Base-by-base conservation (phyloP, 2,797 vertebrate genomes). In the Cottoperca gobio region DNA sequence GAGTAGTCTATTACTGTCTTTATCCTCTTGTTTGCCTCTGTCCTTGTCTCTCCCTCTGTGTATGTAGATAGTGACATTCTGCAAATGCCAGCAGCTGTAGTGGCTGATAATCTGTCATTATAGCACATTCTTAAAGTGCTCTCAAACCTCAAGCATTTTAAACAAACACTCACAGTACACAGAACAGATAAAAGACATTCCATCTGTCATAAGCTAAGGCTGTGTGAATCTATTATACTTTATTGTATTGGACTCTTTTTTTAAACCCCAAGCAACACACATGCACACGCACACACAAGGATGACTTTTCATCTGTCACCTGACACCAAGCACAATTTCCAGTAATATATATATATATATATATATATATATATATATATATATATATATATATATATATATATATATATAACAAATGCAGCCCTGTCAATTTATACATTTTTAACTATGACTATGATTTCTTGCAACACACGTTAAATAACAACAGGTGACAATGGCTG, bases 61-160 rank as follows among this genome's bases (percentile, higher is more conserved):
- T 76, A 78, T 86, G 77, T 70, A 83, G 82, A 90, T 86, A 78
- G 84, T 85, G 83, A 89, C 84, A 88, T 86, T 87, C 74, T 81
- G 81, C 76, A 88, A 86, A 89, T 86, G 83, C 81, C 83, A 89
- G 81, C 83, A 88, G 87, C 85, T 87, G 85, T 83, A 81, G 61
- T 74, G 61, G 85, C 79, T 82, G 76, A 88, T 89, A 86, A 90
- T 87, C 77, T 73, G 83, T 87, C 82, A 84, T 86, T 90, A 85
- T 71, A 84, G 72, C 62, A 63, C 63, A 81, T 79, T 84, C 64
- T 73, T 85, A 67, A 85, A 82, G 78, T 76, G 72, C 77, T 83
- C 79, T 86, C 70, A 72, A 67, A 83, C 73, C 73, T 87, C 72
- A 79, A 87, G 76, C 62, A 66, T 33, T 8, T 33, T 33, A 6